These are phyloP conservation scores for Chlorospingus flavigularis DNA, from an alignment of 2,797 vertebrate species.

Conservation along the genomic window DNA sequence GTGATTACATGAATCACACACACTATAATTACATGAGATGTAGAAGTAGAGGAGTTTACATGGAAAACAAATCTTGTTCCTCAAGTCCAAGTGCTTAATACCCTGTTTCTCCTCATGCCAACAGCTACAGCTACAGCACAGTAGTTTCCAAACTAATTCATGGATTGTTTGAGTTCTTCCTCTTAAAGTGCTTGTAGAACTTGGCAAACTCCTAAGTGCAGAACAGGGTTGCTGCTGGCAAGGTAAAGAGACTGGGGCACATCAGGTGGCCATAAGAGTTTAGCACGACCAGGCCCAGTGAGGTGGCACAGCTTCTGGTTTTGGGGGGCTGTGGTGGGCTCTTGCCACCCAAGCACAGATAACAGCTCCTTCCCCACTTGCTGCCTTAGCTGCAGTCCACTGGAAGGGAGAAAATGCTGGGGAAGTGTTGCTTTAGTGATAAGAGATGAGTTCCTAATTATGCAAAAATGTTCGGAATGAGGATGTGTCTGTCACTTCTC, in stretches of 20 bases:
- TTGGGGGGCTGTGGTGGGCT: neutral
- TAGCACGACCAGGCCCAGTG: neutral
- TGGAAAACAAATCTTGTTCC: neutral
- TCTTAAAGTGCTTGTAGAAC: neutral
- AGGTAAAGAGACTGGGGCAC: neutral
- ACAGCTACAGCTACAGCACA: neutral
- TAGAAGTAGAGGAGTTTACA: neutral
- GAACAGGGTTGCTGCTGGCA: neutral
- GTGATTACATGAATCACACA: neutral
- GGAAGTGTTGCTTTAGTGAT: neutral
- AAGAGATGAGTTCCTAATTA: neutral
- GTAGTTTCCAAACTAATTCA: neutral
- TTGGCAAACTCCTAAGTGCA: neutral
- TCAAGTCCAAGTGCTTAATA: neutral
- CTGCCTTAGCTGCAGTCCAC: neutral
- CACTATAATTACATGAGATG: neutral
- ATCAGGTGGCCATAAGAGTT: neutral
- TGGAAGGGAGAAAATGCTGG: neutral
- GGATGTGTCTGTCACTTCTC: neutral
- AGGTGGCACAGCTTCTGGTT: neutral
- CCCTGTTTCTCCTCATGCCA: neutral
- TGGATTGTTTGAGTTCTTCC: neutral
- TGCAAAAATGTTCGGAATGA: neutral
- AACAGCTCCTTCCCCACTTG: neutral
- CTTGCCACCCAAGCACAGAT: rapidly evolving